Conservation (phyloP, 2,888 invertebrate species). For the Pristionchus exspectatus region DNA sequence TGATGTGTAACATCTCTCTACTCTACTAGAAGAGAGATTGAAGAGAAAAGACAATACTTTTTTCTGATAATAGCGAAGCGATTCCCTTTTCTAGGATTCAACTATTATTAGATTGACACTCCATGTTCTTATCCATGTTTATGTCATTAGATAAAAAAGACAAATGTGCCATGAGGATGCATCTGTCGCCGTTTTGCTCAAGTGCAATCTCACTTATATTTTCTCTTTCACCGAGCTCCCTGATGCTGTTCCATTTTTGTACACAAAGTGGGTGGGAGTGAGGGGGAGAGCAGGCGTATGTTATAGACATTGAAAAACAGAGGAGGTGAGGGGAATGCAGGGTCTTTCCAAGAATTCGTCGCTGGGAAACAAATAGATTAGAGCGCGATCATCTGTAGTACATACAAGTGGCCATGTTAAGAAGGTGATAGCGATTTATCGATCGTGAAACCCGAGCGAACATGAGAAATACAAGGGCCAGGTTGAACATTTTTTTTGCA, state of each 20-base stretch:
- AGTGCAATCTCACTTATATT: background rate
- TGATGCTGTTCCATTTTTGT: background rate
- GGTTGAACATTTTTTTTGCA: slow-evolving; percentile 50
- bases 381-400: slow-evolving; percentile 12
- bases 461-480: slow-evolving; percentile 52
- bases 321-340: slow-evolving; percentile 10
- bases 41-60: background rate
- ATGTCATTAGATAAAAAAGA: too few relatives aligned
- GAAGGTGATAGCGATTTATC: slow-evolving; percentile 49
- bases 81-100: too few relatives aligned
- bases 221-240: background rate
- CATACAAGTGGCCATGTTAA: slow-evolving; percentile 5
- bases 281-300: background rate
- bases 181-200: too few relatives aligned
- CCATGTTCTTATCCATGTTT: too few relatives aligned
- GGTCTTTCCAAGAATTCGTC: slow-evolving; percentile 35
- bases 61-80: too few relatives aligned
- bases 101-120: too few relatives aligned
- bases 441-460: slow-evolving; percentile 52
- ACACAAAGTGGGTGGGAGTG: background rate
- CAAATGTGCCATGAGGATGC: too few relatives aligned
- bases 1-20: slow-evolving; percentile 44
- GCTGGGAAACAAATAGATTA: slow-evolving; percentile 25
- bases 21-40: background rate
- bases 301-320: background rate